These are phyloP conservation scores for Malurus alboscapulatus DNA, from an alignment of 2,113 vertebrate species.

Conservation along the genomic window DNA sequence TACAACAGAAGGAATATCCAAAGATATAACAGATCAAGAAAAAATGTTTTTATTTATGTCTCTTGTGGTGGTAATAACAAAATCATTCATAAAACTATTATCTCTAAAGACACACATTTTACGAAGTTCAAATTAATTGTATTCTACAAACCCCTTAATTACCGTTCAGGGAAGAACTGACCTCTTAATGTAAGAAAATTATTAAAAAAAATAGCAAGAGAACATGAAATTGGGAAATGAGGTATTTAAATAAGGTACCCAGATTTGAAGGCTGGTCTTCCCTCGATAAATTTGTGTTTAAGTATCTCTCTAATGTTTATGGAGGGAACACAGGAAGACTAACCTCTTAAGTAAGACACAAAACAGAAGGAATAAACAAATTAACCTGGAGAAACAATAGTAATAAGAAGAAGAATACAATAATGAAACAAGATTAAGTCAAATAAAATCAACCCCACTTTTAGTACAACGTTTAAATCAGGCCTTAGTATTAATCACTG, in stretches of 20 bases:
- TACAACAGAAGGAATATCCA: neutral
- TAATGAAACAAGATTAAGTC: neutral
- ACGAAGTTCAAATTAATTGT: neutral
- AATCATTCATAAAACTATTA: neutral
- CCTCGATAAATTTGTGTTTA: neutral
- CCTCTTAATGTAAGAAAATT: neutral
- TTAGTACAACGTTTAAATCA: neutral
- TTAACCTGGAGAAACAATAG: neutral
- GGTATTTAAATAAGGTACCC: neutral
- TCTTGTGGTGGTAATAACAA: neutral
- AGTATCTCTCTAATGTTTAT: neutral
- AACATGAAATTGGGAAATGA: neutral
- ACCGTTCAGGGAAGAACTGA: neutral
- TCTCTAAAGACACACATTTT: neutral
- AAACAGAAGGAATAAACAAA: neutral
- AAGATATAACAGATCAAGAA: neutral
- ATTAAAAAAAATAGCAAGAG: neutral
- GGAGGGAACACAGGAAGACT: neutral
- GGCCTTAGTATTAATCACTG: neutral
- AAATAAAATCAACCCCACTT: neutral
- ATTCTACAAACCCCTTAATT: neutral
- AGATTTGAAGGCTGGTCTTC: neutral
- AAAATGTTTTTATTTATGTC: neutral
- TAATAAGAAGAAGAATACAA: neutral
- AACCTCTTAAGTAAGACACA: neutral